Base-by-base conservation (phyloP, 64 coral and sea anemone species). In the Pachyseris speciosa region DNA sequence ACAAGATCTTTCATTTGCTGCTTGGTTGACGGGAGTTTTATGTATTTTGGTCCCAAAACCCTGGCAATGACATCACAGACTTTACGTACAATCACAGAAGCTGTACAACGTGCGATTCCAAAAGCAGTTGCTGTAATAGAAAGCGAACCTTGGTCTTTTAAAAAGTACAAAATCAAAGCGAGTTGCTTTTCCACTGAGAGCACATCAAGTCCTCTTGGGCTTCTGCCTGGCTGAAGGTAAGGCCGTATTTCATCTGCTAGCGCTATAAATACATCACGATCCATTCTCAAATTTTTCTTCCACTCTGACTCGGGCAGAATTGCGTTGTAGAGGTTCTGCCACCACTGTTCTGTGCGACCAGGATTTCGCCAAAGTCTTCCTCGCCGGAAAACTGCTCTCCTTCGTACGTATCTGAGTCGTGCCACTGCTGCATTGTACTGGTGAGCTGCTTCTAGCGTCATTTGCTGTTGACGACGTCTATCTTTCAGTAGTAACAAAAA, bases 231-330 rank as follows among this genome's bases (percentile, higher is more conserved):
- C n/a, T n/a, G n/a, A n/a, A n/a, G n/a, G n/a, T 71, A 77, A 36
- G 49, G 69, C 31, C 60, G 72, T 31, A 90, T 44, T 64, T 90
- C 88, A 47, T 91, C 74, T 34, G 42, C 89, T 17, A 83, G 58
- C 15, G 19, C 15, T 72, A 78, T 67, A 55, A 89, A 89, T 37
- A 30, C 29, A 74, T 88, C 45, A 70, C 69, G 70, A 88, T 89
- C 57, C 60, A 89, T 75, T 79, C 87, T 50, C 57, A 89, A 73
- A 79, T 89, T 89, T 67, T 89, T 79, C 69, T 78, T 78, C 89
- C 89, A 91, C 70, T 91, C 64, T 32, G 36, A 61, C 68, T 77
- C 71, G 45, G 86, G 70, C 42, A 77, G 72, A 74, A 58, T 55
- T 74, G 45, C 69, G 37, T 88, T 88, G 55, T 27, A 88, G 38